Base-by-base conservation (phyloP, 2,113 vertebrate species). In the Notothenia rossii region DNA sequence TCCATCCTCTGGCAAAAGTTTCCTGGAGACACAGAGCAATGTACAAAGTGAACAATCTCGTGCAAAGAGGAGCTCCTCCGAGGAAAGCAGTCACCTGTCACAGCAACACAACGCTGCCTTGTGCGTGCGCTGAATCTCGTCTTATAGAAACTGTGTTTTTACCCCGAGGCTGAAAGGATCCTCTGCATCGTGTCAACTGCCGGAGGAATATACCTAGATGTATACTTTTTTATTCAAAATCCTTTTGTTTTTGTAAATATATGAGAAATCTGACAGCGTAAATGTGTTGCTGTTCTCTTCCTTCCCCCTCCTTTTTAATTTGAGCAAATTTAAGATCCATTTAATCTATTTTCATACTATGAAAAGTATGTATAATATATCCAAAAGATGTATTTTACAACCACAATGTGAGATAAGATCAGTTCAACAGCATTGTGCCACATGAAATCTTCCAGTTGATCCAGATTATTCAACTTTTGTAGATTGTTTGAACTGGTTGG, bases 101-200 rank as follows among this genome's bases (percentile, higher is more conserved):
- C 92, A 91, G 88, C 92, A 87, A 51, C 89, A 87, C 70, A 91
- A 85, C 7, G 73, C 92, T 36, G 89, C 93, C 68, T 89, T 95
- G 86, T 94, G 94, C n/a, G 93, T 93, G 77, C 94, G 90, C 82
- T 94, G 92, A 94, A 82, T 53, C n/a, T 45, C 36, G 51, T 58
- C 17, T 60, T 17, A 4, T 17, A 25, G 48, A 59, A 81, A 48
- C 65, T 18, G 29, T 46, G 29, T 61, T 55, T 49, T 46, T 18
- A 3, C 40, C 48, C 33, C 0, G 18, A 72, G 15, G 46, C 59
- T 20, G 43, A 14, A 67, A 25, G 22, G 56, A 77, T 65, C 17
- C 71, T 63, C 59, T 25, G 55, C 84, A 59, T 74, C 45, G 17
- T 65, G 66, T 76, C 51, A 15, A 68, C 53, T 87, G 71, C 64